Percentiles rank a stretch among this genome's conserved stretches.
phyloP scores from a whole-genome alignment of 2,113 vertebrate genomes.

The Gymnogyps californianus region DNA sequence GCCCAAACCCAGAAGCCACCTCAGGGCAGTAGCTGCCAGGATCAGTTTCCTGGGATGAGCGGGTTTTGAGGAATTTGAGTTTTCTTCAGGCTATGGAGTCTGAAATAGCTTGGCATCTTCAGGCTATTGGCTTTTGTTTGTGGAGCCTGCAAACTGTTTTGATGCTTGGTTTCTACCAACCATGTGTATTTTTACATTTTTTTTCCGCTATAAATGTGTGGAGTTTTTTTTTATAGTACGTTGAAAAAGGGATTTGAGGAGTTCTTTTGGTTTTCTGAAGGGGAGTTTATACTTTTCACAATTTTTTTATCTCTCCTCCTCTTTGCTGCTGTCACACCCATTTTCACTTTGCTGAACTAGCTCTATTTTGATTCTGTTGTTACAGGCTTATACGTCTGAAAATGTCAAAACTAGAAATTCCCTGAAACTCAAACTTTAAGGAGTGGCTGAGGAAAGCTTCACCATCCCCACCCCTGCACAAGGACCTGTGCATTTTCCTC shows the following conservation, averaged over 20 bases:
- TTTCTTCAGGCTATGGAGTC: background rate
- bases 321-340: accelerated
- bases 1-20: background rate
- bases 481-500: background rate
- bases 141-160: background rate
- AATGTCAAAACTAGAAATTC: background rate
- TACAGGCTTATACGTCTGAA: background rate
- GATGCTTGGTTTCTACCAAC: background rate
- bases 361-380: background rate
- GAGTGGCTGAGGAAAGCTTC: background rate
- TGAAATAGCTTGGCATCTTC: background rate
- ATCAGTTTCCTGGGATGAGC: background rate
- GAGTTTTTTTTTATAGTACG: accelerated
- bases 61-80: background rate
- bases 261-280: background rate
- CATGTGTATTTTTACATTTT: background rate
- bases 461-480: too few relatives aligned
- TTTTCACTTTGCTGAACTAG: background rate
- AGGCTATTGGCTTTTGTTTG: background rate
- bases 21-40: background rate
- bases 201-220: background rate
- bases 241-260: background rate
- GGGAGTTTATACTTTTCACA: background rate
- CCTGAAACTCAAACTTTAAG: background rate
- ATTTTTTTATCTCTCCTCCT: background rate